Evolutionary conservation across 2,888 invertebrate genomes (phyloP).

Genomic region (Heteromyza rotundicornis): DNA sequence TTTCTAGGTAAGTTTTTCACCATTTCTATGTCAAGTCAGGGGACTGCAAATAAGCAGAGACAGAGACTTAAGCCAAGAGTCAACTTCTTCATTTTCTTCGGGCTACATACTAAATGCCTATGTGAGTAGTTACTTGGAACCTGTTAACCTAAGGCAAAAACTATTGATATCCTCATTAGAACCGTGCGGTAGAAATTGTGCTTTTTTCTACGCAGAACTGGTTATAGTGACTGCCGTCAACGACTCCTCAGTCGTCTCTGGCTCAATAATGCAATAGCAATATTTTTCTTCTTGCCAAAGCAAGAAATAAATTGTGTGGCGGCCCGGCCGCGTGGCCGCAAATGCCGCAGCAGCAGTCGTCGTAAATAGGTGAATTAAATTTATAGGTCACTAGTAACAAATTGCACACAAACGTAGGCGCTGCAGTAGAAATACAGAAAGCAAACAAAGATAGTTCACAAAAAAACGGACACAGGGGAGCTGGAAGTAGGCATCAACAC

Average conservation of each 20-base stretch:
- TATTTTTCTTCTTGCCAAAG: background rate
- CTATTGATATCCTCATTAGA: conserved; percentile 3
- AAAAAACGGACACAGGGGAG: too few species aligned
- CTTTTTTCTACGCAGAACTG: background rate
- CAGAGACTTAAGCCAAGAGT: background rate
- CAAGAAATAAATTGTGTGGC: conserved; percentile 3
- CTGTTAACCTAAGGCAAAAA: background rate
- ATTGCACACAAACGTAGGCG: conserved; percentile 36
- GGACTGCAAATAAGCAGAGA: background rate
- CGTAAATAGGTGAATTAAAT: conserved; percentile 41
- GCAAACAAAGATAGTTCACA: background rate
- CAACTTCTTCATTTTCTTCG: too few species aligned
- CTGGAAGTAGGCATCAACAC: too few species aligned
- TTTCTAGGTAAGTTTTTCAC: background rate
- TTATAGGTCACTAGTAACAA: conserved; percentile 60
- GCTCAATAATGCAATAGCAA: background rate
- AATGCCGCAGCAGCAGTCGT: background rate
- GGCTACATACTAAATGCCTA: background rate
- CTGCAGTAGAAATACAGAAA: conserved; percentile 7
- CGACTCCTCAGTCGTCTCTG: conserved; percentile 1
- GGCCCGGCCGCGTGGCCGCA: background rate
- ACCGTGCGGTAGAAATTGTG: background rate
- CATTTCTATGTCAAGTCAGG: background rate
- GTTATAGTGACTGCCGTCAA: background rate
- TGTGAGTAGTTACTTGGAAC: background rate